Conservation (phyloP, 1,140 invertebrate species). For the Philopotamus ludificatus region DNA sequence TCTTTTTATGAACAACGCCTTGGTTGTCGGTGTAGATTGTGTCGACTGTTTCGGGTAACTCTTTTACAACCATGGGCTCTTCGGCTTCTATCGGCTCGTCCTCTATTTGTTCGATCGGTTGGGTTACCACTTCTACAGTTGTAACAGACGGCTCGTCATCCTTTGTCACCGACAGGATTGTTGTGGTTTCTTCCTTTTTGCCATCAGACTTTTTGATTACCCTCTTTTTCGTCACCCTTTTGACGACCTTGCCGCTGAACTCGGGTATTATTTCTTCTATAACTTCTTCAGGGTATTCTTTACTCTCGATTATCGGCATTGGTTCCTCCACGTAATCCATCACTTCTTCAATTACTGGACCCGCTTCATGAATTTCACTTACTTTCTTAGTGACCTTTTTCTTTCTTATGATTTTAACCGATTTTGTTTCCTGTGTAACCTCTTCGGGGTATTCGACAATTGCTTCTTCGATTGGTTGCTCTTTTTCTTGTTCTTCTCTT, state of each 20-base stretch:
- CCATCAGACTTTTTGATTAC: slow-evolving; percentile 32
- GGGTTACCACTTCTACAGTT: slow-evolving; percentile 40
- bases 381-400: slow-evolving; percentile 44
- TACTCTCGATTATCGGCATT: not conserved
- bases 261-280: slow-evolving; percentile 7
- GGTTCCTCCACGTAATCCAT: slow-evolving; percentile 44
- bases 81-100: slow-evolving; percentile 11
- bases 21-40: slow-evolving; percentile 14
- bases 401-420: slow-evolving; percentile 41
- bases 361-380: slow-evolving; percentile 39
- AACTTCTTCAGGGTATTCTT: slow-evolving; percentile 21
- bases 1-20: slow-evolving; percentile 42
- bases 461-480: slow-evolving; percentile 37
- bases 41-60: slow-evolving; percentile 30
- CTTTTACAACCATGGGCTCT: slow-evolving; percentile 40
- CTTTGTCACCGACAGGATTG: slow-evolving; percentile 43
- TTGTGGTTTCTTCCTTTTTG: slow-evolving; percentile 21
- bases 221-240: slow-evolving; percentile 39
- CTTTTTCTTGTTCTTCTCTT: slow-evolving; percentile 42
- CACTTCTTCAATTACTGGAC: slow-evolving; percentile 42
- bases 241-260: slow-evolving; percentile 46
- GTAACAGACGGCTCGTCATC: slow-evolving; percentile 45
- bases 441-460: slow-evolving; percentile 42
- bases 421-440: slow-evolving; percentile 48
- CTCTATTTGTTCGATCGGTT: slow-evolving; percentile 28